Base-by-base conservation (phyloP, 2,113 vertebrate species). In the Nannobrachium achirus region DNA sequence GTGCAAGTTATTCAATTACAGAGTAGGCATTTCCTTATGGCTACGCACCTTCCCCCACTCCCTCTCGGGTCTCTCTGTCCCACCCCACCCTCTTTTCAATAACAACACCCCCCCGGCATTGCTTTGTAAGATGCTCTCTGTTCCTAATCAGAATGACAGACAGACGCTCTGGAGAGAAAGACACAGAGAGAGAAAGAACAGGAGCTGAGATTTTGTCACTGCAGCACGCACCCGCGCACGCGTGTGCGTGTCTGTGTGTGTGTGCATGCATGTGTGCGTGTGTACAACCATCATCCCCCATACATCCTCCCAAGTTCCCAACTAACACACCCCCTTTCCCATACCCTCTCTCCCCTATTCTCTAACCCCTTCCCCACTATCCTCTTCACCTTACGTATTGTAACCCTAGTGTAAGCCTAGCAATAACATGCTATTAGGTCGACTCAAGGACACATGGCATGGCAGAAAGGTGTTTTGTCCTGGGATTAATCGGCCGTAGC, bases 141-240 rank as follows among this genome's bases (percentile, higher is more conserved):
- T 90, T 69, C 80, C 86, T 89, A 89, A 90, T 90, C 83, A 62
- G 80, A 86, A 65, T 90, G 89, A 90, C 89, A 90, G 86, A 87
- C 87, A 90, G 89, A 90, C 89, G 87, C 89, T 80, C 66, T 7
- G 49, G 63, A 83, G 70, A 89, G 84, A 90, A 89, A 90, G 87
- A 90, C 75, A 5, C 56, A 63, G 66, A 5, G 58, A 63, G 66
- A 69, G 80, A 87, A 86, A 83, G 82, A 86, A 74, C 76, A 79
- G 78, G 75, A 84, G 78, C 59, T 7, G 53, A 80, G 81, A 85
- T 81, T 72, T 85, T 82, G 82, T 86, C 79, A 83, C 48, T 66
- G 18, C 9, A 53, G 15, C 20, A 19, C 9, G 18, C 20, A 7
- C 15, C 13, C 7, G 20, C 38, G 25, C 39, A 1, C 10, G 7